These are phyloP conservation scores for Rhopalosiphum nymphaeae DNA, from an alignment of 2,888 invertebrate species.

Conservation along the genomic window DNA sequence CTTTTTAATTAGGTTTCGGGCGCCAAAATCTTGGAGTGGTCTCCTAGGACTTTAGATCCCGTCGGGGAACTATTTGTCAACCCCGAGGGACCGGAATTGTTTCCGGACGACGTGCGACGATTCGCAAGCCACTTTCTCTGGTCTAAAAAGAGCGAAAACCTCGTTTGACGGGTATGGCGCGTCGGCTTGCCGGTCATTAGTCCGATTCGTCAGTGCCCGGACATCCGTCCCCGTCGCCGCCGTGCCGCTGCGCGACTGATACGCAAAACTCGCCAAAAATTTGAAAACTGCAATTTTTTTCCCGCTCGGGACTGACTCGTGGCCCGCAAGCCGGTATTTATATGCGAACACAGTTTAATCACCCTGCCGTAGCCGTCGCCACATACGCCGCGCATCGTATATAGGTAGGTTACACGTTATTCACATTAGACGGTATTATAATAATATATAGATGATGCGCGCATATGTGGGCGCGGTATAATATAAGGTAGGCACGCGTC, in stretches of 20 bases:
- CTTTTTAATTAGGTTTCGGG: slow-evolving; percentile 59
- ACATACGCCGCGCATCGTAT: neutral
- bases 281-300: neutral
- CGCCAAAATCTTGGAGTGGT: neutral
- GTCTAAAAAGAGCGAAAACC: neutral
- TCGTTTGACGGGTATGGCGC: neutral
- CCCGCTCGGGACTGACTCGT: too few relatives aligned
- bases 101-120: neutral
- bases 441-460: neutral
- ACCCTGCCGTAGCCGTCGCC: neutral
- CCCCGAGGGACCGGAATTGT: slow-evolving; percentile 4
- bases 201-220: slow-evolving; percentile 50
- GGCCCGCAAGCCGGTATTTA: neutral
- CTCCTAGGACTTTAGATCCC: neutral
- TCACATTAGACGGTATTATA: slow-evolving; percentile 32
- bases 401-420: slow-evolving; percentile 33
- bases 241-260: neutral
- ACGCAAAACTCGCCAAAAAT: slow-evolving; percentile 33
- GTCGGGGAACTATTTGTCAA: slow-evolving; percentile 37
- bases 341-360: slow-evolving; percentile 12
- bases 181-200: slow-evolving; percentile 48
- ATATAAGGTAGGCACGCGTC: too few relatives aligned
- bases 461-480: neutral
- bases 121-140: neutral
- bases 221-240: neutral